A percentile compares a stretch with the other conserved stretches of the same genome.
Conservation (phyloP, 2,113 vertebrate genomes). For the Scomber colias region DNA sequence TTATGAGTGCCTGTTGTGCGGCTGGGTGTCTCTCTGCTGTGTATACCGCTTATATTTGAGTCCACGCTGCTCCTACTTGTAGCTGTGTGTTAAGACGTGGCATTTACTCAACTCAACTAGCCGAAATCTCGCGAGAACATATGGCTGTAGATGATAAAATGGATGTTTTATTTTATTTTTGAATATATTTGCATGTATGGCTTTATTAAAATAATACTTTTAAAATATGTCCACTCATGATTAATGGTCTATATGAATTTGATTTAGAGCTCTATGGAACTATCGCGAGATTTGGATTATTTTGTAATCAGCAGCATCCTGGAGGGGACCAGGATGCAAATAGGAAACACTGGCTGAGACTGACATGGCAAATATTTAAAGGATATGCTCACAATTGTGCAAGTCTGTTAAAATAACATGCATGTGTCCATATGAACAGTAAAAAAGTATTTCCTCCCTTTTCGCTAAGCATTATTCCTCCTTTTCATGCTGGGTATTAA, state of each 20-base stretch:
- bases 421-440: too few species aligned
- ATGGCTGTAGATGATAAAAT: background rate
- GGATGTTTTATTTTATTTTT: background rate
- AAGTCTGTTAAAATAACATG: too few species aligned
- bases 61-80: constrained; percentile 20
- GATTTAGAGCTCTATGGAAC: background rate
- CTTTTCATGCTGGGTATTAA: too few species aligned
- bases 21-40: background rate
- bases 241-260: too few species aligned
- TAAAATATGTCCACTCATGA: accelerated
- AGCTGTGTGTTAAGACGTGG: constrained; percentile 76
- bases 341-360: too few species aligned
- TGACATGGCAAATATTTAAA: too few species aligned
- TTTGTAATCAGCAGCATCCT: constrained; percentile 26
- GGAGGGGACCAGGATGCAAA: constrained; percentile 16
- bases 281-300: constrained; percentile 15
- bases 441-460: too few species aligned
- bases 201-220: too few species aligned
- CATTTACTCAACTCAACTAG: constrained; percentile 63
- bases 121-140: constrained; percentile 68
- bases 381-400: too few species aligned
- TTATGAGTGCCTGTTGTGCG: background rate
- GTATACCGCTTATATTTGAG: constrained; percentile 2
- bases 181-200: too few species aligned
- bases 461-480: too few species aligned